A percentile compares a stretch with the other conserved stretches of the same genome.
Evolutionary conservation across 2,113 vertebrate genomes (phyloP).

Genomic region (Indri indri): DNA sequence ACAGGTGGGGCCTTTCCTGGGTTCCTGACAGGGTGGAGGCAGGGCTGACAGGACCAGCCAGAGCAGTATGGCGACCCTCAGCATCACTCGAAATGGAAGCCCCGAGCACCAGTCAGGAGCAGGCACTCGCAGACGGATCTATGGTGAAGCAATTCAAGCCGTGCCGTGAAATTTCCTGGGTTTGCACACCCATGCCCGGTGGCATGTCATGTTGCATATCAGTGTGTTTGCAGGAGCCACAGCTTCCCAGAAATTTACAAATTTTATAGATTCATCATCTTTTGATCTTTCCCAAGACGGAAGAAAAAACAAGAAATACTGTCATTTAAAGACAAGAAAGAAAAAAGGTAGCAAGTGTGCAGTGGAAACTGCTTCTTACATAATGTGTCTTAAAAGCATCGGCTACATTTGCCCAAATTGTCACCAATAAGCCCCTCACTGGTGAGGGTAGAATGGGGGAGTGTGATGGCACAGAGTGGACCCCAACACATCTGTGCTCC

Average conservation of each 20-base stretch:
- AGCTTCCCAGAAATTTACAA: not conserved
- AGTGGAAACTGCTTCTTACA: not conserved
- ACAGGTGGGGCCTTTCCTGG: not conserved
- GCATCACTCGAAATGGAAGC: not conserved
- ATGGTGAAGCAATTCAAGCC: not conserved
- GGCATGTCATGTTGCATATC: not conserved
- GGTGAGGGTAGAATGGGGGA: not conserved
- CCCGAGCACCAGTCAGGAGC: not conserved
- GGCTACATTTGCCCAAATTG: not conserved
- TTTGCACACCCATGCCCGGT: fast-evolving
- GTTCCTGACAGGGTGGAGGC: not conserved
- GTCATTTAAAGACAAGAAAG: not conserved
- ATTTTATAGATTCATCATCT: not conserved
- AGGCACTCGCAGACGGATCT: not conserved
- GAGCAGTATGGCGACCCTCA: not conserved
- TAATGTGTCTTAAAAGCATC: not conserved
- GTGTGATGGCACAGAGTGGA: not conserved
- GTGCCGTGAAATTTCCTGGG: not conserved
- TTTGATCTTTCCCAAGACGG: constrained; percentile 20
- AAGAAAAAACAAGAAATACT: not conserved
- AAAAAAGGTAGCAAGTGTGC: not conserved
- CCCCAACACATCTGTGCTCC: not conserved
- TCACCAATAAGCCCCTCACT: not conserved
- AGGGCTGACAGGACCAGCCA: not conserved
- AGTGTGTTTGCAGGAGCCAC: not conserved